phyloP scores from a whole-genome alignment of 2,113 vertebrate genomes.

The Tachuris rubrigastra region DNA sequence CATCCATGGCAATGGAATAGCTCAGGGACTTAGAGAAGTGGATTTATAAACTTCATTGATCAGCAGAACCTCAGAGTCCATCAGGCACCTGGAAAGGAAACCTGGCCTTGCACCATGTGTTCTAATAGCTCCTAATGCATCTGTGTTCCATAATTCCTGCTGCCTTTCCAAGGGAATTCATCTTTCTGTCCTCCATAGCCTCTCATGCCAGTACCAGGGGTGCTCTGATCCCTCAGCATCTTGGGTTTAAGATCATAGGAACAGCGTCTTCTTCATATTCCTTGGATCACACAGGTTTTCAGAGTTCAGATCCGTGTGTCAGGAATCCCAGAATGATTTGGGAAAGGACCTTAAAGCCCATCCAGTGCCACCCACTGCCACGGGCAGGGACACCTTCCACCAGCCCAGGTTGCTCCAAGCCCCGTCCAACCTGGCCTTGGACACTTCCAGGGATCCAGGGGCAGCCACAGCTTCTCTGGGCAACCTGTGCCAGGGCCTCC shows the following conservation, averaged over 20 bases:
- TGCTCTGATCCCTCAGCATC: neutral
- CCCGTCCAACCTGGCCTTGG: neutral
- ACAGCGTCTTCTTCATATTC: neutral
- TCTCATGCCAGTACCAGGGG: neutral
- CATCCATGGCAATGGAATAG: neutral
- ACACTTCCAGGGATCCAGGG: neutral
- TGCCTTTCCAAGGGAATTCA: neutral
- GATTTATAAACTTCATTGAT: neutral
- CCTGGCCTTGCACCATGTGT: accelerated
- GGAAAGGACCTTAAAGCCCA: neutral
- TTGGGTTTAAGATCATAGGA: neutral
- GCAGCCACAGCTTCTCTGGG: neutral
- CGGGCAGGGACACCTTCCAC: neutral
- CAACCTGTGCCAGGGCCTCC: neutral
- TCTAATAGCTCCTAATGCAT: neutral
- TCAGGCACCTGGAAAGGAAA: neutral
- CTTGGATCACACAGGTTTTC: neutral
- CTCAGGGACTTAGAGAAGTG: neutral
- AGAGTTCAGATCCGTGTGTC: neutral
- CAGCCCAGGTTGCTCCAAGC: neutral
- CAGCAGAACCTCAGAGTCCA: neutral
- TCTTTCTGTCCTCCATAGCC: neutral
- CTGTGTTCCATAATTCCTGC: neutral
- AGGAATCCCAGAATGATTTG: neutral
- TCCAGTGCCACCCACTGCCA: neutral